Evolutionary conservation across 35 echinoderm and acorn worm species (phyloP), one percentile per base, ranked within the genome.

Genomic region (Chiridota heheva): DNA sequence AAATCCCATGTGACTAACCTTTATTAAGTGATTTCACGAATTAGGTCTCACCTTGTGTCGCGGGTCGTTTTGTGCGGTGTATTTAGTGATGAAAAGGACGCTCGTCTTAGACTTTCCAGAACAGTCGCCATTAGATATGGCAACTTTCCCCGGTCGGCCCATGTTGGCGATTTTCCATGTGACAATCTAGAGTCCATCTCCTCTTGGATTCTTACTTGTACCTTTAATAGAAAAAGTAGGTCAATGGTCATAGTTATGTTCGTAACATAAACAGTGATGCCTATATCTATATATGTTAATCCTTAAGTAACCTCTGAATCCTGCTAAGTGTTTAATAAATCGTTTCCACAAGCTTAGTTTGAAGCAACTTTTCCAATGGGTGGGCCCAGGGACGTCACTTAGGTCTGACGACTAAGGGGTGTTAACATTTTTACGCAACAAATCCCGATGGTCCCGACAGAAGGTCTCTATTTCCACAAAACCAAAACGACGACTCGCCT

Each of bases 41-140:
- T 12, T 53, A 53, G 47, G 47, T n/a, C 70, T 83, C 55, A 90
- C 87, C 55, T 82, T 58, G 90, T 93, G 49, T 93, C 90, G 65
- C 84, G 29, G 28, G 90, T 87, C 8, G 82, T 85, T 7, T 59
- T 42, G 43, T 93, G 90, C 17, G 84, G 84, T 18, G 77, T 85
- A 60, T 93, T 93, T 22, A 93, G 78, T 0, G 84, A 93, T 15
- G 90, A 93, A 10, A 87, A 69, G 6, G 90, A 93, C 36, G 77
- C 83, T 60, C 83, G 78, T 38, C 90, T 58, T 67, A 93, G 53
- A 2, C 71, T 83, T 53, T 93, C 90, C 24, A 93, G 71, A 3
- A 93, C 78, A 8, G 85, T 72, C n/a, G 90, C 90, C 41, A 87
- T 63, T n/a, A 93, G 68, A 42, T 93, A 93, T 57, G 90, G 83